phyloP scores from a whole-genome alignment of 1,140 invertebrate species.

The Calephelis virginiensis region DNA sequence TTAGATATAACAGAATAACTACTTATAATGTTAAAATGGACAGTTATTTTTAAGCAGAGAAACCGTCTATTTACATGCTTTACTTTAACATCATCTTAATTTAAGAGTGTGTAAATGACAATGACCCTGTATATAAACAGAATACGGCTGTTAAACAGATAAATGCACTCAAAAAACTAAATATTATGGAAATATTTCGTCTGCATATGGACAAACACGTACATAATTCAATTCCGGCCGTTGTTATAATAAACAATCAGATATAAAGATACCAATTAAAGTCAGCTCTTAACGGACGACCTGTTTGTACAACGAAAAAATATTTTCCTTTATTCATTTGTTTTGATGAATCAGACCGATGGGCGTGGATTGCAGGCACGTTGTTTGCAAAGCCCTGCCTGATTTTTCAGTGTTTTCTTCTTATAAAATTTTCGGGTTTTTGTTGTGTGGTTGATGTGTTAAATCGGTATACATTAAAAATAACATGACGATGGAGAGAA shows the following conservation, averaged over 20 bases:
- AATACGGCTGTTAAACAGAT: background rate
- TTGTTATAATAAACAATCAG: constrained; percentile 12
- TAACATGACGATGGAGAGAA: too few relatives aligned
- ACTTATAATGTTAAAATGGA: too few relatives aligned
- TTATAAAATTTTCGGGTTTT: too few relatives aligned
- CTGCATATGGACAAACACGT: constrained; percentile 2
- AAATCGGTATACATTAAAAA: too few relatives aligned
- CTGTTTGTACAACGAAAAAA: constrained; percentile 9
- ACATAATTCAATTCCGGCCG: constrained; percentile 8
- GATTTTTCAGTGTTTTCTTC: too few relatives aligned
- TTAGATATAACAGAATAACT: too few relatives aligned
- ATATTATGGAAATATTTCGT: background rate
- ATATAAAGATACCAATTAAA: constrained; percentile 14
- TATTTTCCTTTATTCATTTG: constrained; percentile 1
- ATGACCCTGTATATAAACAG: background rate
- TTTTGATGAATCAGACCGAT: constrained; percentile 1
- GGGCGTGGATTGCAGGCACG: background rate
- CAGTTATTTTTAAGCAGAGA: too few relatives aligned
- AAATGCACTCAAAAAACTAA: constrained; percentile 9
- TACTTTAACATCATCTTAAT: background rate
- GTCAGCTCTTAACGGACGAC: constrained; percentile 8
- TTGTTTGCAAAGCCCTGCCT: background rate
- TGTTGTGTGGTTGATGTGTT: too few relatives aligned
- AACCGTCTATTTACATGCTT: too few relatives aligned
- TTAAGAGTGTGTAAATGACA: background rate